Evolutionary conservation across 2,888 invertebrate genomes (phyloP), one percentile per base, ranked within the genome.

Genomic region (Oligia fasciuncula): DNA sequence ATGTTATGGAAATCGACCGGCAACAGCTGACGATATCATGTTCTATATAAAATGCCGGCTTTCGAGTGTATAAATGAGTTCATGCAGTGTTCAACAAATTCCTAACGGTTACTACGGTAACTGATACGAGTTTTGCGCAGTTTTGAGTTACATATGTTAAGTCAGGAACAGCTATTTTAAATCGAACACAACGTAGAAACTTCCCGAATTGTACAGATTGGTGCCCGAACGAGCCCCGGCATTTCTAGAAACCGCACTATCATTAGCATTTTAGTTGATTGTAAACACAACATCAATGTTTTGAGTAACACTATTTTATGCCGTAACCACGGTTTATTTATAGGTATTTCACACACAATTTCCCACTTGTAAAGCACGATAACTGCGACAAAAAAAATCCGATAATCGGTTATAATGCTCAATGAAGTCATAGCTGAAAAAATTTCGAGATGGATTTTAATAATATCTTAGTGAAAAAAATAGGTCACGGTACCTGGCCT

Each of bases 401-500:
- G 19, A 43, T 68, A 62, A 57, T 66, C 29, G 5, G 14, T 69
- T 6, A 46, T 51, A 46, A 67, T 74, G 35, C n/a, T 62, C 40
- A 70, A 75, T 60, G 1, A 54, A 70, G 43, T 11, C 23, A 11
- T 19, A 8, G 1, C 35, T 70, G 29, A 69, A 72, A 60, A 46
- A 1, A 0, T 1, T 49, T 62, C 11, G 51, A 43, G 6, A 11
- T 3, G 4, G 29, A 49, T 71, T 51, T 65, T 65, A 4, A 23
- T 60, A 8, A 19, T 11, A 19, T 40, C 0, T 63, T 49, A 17
- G 19, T 79, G 57, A 73, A 51, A 73, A 51, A 40, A 79, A 74
- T 63, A 63, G 43, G 46, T 60, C 77, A 85, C 87, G 85, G 67
- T 95, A 99, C 99, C 99, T 99, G 92, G 99, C 98, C 95, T 98